Evolutionary conservation across 1,140 invertebrate genomes (phyloP).

Genomic region (Tetragonula clypearis): DNA sequence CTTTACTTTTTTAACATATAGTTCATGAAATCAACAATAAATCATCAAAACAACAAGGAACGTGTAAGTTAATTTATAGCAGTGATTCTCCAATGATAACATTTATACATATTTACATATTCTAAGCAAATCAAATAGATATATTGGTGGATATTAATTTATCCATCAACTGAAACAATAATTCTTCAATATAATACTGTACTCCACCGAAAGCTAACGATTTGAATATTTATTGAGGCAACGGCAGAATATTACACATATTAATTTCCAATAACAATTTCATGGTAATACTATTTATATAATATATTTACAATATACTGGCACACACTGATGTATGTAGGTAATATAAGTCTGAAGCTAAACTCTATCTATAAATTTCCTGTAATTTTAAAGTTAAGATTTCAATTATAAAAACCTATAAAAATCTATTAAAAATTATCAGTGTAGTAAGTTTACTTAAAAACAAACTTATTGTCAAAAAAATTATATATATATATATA

Average conservation of each 20-base stretch:
- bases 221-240: conserved; percentile 24
- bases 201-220: background rate
- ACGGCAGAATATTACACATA: conserved; percentile 13
- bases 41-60: background rate
- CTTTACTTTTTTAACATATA: background rate
- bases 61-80: background rate
- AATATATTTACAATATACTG: background rate
- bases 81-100: background rate
- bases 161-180: conserved; percentile 16
- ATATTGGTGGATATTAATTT: conserved; percentile 5
- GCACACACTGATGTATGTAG: background rate
- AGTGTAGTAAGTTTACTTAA: background rate
- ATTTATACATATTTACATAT: background rate
- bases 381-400: background rate
- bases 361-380: background rate
- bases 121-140: background rate
- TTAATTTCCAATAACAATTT: conserved; percentile 28
- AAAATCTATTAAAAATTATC: background rate
- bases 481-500: background rate
- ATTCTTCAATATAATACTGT: conserved; percentile 16
- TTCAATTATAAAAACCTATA: background rate
- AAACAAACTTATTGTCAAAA: background rate
- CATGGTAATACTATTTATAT: conserved; percentile 14
- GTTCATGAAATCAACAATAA: background rate
- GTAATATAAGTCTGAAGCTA: background rate